Evolutionary conservation across 1,140 invertebrate genomes (phyloP), one percentile per base, ranked within the genome.

Genomic region (Pseudachorutes palmiensis): DNA sequence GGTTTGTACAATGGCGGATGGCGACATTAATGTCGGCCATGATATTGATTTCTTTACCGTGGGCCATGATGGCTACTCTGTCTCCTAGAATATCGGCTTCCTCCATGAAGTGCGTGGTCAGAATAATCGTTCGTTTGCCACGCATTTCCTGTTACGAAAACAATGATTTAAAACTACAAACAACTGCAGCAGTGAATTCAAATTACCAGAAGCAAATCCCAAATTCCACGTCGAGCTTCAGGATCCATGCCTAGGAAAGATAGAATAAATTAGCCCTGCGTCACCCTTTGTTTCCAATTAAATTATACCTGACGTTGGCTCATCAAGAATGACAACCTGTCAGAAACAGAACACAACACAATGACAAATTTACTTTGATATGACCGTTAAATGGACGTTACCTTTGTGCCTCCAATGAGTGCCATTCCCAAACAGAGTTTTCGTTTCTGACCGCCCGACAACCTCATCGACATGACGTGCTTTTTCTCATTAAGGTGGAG

Each of bases 101-200:
- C 79, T 98, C 95, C 93, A 98, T 97, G 78, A 92, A 96, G 79
- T 98, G 95, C 0, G 95, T 98, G 1, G 93, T 95, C 1, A 98
- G 83, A 5, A 98, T 79, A 74, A 98, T 90, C 1, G 93, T 95
- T 48, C 89, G 82, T 26, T 84, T 79, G 61, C 81, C 84, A 70
- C 83, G 78, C 75, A 67, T 75, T 74, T 79, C 62, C 82, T 76
- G 19, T 45, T 45, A 45, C 36, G 19, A 45, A 45, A 45, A 19
- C 36, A 45, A 12, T 45, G 9, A 12, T 45, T 45, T 45, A 12
- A 12, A 45, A 45, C 9, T 45, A 45, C 36, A 45, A 45, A 45
- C 36, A 45, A 45, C 9, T 14, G 12, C 9, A 24, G 51, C 9
- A 55, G 24, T 9, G 36, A 14, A 5, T n/a, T 63, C 49, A n/a